Evolutionary conservation across 2,797 vertebrate genomes (phyloP).

Genomic region (Falco naumanni): DNA sequence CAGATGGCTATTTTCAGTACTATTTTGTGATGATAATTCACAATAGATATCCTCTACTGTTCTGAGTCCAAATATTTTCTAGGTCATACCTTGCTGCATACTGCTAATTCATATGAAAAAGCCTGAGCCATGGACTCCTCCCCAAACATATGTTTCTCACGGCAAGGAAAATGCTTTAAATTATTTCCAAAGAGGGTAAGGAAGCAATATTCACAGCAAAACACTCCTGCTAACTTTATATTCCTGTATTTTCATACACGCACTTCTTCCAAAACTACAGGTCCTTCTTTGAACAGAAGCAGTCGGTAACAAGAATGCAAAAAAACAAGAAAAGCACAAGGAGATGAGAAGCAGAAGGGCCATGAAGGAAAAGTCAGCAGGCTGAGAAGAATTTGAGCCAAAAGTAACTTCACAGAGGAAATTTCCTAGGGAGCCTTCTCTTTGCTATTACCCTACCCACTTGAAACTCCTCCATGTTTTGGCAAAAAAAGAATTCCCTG

Average conservation of each 20-base stretch:
- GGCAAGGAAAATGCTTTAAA: slow-evolving; percentile 7
- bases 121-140: slow-evolving; percentile 13
- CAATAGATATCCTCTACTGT: not conserved
- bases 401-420: slow-evolving; percentile 48
- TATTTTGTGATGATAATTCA: not conserved
- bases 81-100: slow-evolving; percentile 54
- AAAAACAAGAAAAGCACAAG: not conserved
- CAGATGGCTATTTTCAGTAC: not conserved
- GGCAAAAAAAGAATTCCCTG: not conserved
- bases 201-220: not conserved
- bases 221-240: slow-evolving; percentile 12
- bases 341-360: slow-evolving; percentile 39
- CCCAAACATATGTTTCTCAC: slow-evolving; percentile 25
- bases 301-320: not conserved
- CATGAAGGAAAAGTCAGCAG: slow-evolving; percentile 18
- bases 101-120: slow-evolving; percentile 24
- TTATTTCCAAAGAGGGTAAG: slow-evolving; percentile 21
- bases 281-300: slow-evolving; percentile 4
- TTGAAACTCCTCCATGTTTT: not conserved
- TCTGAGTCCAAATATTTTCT: slow-evolving; percentile 49
- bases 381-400: slow-evolving; percentile 48
- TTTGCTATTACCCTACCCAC: not conserved
- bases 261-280: slow-evolving; percentile 10
- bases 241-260: slow-evolving; percentile 10
- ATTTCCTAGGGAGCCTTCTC: slow-evolving; percentile 40